Conservation (phyloP, 2,888 invertebrate genomes). For the Volucella zonaria region DNA sequence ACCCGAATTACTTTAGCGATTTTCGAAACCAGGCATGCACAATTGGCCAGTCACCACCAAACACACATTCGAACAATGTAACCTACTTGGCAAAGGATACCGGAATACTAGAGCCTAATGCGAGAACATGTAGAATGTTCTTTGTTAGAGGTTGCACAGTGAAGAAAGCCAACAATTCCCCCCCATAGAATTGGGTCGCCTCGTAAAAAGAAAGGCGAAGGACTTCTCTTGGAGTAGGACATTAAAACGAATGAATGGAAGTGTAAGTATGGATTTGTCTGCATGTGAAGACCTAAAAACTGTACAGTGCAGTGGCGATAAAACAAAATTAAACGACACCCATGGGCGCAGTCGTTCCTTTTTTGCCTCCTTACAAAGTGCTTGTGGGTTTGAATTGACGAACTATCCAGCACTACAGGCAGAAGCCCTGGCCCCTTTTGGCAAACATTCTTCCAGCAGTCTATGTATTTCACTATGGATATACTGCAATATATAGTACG, state of each 20-base stretch:
- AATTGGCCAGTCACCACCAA: conserved; percentile 26
- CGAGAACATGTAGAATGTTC: conserved; percentile 22
- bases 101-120: neutral
- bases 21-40: conserved; percentile 24
- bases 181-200: conserved; percentile 45
- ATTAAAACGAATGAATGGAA: neutral
- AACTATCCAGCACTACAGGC: too few species aligned
- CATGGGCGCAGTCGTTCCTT: neutral
- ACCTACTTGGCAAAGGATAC: conserved; percentile 63
- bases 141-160: neutral
- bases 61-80: conserved; percentile 15
- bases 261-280: conserved; percentile 19
- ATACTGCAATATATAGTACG: too few species aligned
- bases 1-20: neutral
- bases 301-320: conserved; percentile 45
- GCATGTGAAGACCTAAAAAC: conserved; percentile 2
- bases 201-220: conserved; percentile 33
- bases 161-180: conserved; percentile 25
- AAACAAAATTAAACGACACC: conserved; percentile 12
- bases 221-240: conserved; percentile 7
- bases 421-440: too few species aligned
- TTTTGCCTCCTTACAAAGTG: neutral
- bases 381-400: too few species aligned
- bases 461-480: too few species aligned
- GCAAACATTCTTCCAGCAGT: too few species aligned